Conservation (phyloP, 2,797 vertebrate genomes). For the Notamacropus eugenii region DNA sequence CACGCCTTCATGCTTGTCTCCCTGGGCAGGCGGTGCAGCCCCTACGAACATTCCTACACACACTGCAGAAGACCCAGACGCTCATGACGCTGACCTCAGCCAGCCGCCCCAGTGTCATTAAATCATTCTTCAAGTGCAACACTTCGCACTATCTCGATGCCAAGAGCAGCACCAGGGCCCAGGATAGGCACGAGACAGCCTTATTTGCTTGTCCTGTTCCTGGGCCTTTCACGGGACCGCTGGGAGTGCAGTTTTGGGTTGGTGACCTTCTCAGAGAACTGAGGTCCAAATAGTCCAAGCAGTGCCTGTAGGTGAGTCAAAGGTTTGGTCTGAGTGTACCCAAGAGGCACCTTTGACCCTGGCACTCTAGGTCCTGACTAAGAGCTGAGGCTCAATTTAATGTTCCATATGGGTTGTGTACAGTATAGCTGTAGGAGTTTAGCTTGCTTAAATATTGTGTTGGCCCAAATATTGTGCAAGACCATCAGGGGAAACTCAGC, state of each 20-base stretch:
- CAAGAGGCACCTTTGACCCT: background rate
- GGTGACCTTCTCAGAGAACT: background rate
- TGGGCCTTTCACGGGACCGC: background rate
- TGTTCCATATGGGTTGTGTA: no score
- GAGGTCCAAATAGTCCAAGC: background rate
- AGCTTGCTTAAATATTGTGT: no score
- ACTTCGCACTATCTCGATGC: conserved; percentile 89
- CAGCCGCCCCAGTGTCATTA: conserved; percentile 86
- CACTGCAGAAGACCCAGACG: conserved; percentile 95
- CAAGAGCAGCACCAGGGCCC: conserved; percentile 85
- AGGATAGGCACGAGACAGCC: background rate
- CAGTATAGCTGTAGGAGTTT: no score
- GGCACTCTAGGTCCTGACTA: background rate
- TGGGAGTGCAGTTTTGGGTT: background rate
- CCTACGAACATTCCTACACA: conserved; percentile 94
- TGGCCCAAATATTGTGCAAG: no score
- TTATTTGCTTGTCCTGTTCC: fast-evolving
- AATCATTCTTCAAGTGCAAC: conserved; percentile 94
- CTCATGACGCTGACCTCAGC: conserved; percentile 93
- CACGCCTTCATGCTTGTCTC: background rate
- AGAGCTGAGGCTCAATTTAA: no score
- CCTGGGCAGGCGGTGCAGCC: conserved; percentile 88
- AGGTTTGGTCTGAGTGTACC: background rate
- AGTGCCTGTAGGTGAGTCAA: background rate
- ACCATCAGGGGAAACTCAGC: background rate